Conservation (phyloP, 2,113 vertebrate genomes). For the Rostratula benghalensis region DNA sequence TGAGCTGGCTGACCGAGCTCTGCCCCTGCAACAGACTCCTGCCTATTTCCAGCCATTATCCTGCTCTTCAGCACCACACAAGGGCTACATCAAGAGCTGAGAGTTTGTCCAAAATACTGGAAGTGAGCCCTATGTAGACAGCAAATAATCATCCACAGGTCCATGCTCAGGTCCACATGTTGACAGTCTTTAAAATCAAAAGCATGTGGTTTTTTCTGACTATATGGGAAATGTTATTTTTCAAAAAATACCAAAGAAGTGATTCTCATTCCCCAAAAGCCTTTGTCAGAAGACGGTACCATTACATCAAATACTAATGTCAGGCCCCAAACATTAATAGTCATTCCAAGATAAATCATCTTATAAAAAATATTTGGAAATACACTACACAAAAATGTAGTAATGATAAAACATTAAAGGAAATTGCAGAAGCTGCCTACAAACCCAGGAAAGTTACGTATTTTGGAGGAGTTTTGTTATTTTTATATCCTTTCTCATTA, state of each 20-base stretch:
- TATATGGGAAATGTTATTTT: neutral
- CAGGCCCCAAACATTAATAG: neutral
- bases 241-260: neutral
- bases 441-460: neutral
- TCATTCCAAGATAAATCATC: neutral
- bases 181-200: neutral
- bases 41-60: neutral
- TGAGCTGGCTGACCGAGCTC: neutral
- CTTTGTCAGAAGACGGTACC: neutral
- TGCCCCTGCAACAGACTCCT: neutral
- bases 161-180: neutral
- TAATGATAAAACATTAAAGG: neutral
- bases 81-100: neutral
- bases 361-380: neutral
- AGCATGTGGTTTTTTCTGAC: neutral
- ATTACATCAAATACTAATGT: neutral
- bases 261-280: neutral
- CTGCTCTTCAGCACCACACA: neutral
- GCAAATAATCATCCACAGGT: neutral
- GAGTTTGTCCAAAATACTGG: neutral
- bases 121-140: neutral
- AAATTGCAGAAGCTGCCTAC: neutral
- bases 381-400: neutral
- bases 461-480: neutral
- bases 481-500: neutral